Conservation (phyloP, 2,797 vertebrate genomes). For the Pipistrellus nathusii region DNA sequence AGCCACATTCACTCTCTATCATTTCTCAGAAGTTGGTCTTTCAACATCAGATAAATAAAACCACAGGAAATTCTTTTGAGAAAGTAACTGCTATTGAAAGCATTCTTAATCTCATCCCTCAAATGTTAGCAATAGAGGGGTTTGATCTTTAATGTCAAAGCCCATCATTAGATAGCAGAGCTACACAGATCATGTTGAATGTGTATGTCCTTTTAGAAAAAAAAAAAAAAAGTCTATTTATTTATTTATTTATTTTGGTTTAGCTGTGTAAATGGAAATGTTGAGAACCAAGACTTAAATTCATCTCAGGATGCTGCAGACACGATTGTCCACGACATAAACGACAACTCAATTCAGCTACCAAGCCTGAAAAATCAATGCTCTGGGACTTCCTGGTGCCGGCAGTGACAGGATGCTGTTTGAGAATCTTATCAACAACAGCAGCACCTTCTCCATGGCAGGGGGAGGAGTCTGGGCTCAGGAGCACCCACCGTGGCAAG, state of each 20-base stretch:
- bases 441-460: too few species aligned
- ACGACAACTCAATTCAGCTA: neutral
- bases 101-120: neutral
- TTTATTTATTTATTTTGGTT: neutral
- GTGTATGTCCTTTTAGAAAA: neutral
- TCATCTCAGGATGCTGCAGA: neutral
- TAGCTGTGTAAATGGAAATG: conserved; percentile 6
- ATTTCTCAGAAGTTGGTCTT: neutral
- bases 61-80: conserved; percentile 26
- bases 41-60: conserved; percentile 1
- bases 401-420: neutral
- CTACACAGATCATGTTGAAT: neutral
- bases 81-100: neutral
- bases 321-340: neutral
- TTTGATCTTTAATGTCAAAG: conserved; percentile 40
- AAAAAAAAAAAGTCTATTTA: too few species aligned
- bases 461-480: too few species aligned
- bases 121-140: neutral
- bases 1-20: neutral
- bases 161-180: neutral
- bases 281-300: conserved; percentile 11
- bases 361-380: neutral
- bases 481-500: too few species aligned
- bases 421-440: neutral
- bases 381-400: neutral